Evolutionary conservation across 2,113 vertebrate species (phyloP), one percentile per base, ranked within the genome.

Genomic region (Neolamprologus ventralis): DNA sequence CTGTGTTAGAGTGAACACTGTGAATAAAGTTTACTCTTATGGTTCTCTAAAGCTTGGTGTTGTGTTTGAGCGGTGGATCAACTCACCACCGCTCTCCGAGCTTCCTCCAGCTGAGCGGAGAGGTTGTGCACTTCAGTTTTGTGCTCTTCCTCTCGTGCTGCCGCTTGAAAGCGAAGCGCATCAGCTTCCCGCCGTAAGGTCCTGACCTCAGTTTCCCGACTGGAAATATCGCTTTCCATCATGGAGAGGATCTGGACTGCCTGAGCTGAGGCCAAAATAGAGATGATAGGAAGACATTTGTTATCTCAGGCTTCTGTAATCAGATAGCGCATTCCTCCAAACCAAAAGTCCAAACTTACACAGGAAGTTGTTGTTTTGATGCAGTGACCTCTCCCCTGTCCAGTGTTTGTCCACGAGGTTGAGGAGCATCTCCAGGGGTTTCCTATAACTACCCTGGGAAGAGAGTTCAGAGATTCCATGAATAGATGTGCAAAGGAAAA

Each of bases 361-460:
- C 9, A 97, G 95, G 96, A 98, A 97, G 40, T 88, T 95, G 85
- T 96, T 92, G n/a, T 96, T 93, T 58, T 93, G 42, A 35, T 96
- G 97, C 83, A 97, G 96, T 3, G 97, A 96, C 51, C 88, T 94
- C 86, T 92, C 85, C 65, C 96, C 96, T 1, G 82, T 93, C 96
- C 97, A 97, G 91, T 97, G 94, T 94, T 96, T 96, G 91, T 97
- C 97, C 83, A 97, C 96, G 1, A 97, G 94, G 83, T 96, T 94
- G 1, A 98, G 95, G 16, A 98, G 95, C 6, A 92, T 88, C 68
- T 97, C 96, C 60, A 97, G 91, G 5, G 94, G 91, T 88, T 92
- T 96, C 85, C 95, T 91, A 35, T 96, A 95, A 58, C 84, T 19
- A 35, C 93, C 63, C 90, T 95, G n/a, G 1, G 11, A 40, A 28